Evolutionary conservation across 2,888 invertebrate species (phyloP).

Genomic region (Dicranocentrus wangi): DNA sequence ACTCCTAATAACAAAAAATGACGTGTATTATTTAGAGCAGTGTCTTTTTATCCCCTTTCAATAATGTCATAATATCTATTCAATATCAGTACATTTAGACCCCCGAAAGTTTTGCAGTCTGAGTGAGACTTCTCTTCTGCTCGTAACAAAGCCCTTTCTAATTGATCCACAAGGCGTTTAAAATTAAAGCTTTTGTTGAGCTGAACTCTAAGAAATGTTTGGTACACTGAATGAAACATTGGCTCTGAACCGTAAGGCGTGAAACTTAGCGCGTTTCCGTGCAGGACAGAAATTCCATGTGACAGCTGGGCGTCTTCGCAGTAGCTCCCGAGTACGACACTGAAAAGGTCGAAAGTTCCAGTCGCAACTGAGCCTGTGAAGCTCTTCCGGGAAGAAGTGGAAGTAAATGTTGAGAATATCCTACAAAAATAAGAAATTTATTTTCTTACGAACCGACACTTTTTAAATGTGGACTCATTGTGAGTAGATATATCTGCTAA

Average conservation of each 20-base stretch:
- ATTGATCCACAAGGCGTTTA: conserved; percentile 27
- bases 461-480: too few relatives aligned
- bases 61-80: conserved; percentile 16
- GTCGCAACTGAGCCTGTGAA: conserved; percentile 75
- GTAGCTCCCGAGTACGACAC: conserved; percentile 74
- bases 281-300: conserved; percentile 75
- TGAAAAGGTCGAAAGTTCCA: conserved; percentile 76
- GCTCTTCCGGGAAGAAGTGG: conserved; percentile 75
- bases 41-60: background rate
- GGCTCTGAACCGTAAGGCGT: conserved; percentile 68
- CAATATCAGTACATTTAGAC: conserved; percentile 41
- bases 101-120: conserved; percentile 57
- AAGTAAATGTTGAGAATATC: conserved; percentile 76
- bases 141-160: conserved; percentile 35
- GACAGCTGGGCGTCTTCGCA: conserved; percentile 74
- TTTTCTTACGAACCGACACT: too few relatives aligned
- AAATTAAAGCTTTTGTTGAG: conserved; percentile 41
- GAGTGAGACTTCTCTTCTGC: conserved; percentile 52
- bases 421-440: conserved; percentile 56
- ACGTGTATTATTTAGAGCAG: too few relatives aligned
- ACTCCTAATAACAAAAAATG: too few relatives aligned
- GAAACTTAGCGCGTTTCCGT: conserved; percentile 74
- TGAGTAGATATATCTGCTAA: too few relatives aligned
- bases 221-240: conserved; percentile 65
- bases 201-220: conserved; percentile 51